Conservation (phyloP, 2,888 invertebrate species). For the Gisinianus flammeolus region DNA sequence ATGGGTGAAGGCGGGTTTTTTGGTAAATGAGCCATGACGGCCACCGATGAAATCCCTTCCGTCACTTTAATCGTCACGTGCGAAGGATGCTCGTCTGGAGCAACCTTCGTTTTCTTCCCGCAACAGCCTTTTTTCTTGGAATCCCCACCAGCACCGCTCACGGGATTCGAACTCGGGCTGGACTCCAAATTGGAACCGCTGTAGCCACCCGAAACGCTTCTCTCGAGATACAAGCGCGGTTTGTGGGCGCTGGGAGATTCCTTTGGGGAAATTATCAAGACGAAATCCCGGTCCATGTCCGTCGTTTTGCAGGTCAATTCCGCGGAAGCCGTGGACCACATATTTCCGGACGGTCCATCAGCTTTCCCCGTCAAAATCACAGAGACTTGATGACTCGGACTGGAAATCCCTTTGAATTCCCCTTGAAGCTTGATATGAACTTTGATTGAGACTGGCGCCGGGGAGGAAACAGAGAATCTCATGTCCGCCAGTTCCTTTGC, state of each 20-base stretch:
- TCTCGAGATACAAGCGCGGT: constrained; percentile 64
- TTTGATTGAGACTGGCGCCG: constrained; percentile 4
- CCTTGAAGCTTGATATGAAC: constrained; percentile 49
- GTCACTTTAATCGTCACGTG: neutral
- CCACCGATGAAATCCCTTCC: neutral
- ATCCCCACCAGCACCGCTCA: neutral
- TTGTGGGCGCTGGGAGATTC: constrained; percentile 63
- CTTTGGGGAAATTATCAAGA: constrained; percentile 61
- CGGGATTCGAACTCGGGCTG: neutral
- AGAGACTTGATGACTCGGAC: constrained; percentile 52
- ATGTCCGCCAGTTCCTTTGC: constrained; percentile 50
- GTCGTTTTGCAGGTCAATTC: constrained; percentile 40
- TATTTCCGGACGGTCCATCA: constrained; percentile 36
- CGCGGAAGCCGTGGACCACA: constrained; percentile 49
- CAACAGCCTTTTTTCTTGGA: constrained; percentile 57
- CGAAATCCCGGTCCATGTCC: constrained; percentile 61
- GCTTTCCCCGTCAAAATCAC: constrained; percentile 42
- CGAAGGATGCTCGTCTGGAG: neutral
- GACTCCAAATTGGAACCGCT: neutral
- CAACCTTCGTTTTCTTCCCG: constrained; percentile 49
- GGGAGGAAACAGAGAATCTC: constrained; percentile 41
- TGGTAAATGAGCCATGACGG: too few relatives aligned
- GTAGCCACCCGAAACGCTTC: constrained; percentile 11
- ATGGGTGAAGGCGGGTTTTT: neutral
- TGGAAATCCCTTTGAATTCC: constrained; percentile 49